These are phyloP conservation scores for Tiliacea aurago DNA, from an alignment of 2,888 invertebrate genomes.

Conservation along the genomic window DNA sequence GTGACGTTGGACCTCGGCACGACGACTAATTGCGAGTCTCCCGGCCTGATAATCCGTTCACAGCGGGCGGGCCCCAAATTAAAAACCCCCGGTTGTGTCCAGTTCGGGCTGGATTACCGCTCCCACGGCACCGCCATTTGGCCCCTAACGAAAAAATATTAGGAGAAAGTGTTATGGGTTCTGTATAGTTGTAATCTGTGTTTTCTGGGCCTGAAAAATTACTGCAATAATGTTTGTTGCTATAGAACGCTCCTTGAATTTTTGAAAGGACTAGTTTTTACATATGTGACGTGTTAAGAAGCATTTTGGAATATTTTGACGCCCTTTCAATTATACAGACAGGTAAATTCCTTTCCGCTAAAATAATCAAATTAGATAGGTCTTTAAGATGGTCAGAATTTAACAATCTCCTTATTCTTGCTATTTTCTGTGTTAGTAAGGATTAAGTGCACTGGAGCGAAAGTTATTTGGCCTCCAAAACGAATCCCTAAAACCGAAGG, in stretches of 20 bases:
- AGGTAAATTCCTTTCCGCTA: no score
- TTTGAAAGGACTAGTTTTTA: background rate
- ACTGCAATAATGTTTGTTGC: background rate
- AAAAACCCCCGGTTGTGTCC: conserved; percentile 87
- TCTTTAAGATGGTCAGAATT: background rate
- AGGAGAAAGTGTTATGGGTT: conserved; percentile 45
- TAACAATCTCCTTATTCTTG: background rate
- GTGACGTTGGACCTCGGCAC: conserved; percentile 76
- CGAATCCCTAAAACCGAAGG: conserved; percentile 75
- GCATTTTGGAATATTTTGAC: background rate
- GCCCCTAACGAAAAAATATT: conserved; percentile 64
- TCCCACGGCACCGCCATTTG: conserved; percentile 74
- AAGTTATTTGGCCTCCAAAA: conserved; percentile 43
- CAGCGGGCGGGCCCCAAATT: conserved; percentile 89
- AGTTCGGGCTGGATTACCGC: conserved; percentile 81
- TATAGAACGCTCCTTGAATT: background rate
- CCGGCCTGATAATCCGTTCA: conserved; percentile 87
- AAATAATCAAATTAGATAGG: background rate
- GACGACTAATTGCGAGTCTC: conserved; percentile 86
- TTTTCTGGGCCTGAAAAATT: background rate
- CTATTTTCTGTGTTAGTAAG: conserved; percentile 30
- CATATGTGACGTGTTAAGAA: background rate
- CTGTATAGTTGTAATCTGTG: conserved; percentile 3
- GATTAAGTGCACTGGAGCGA: conserved; percentile 37
- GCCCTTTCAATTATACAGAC: background rate